These are phyloP conservation scores for Pelmatolapia mariae DNA, from an alignment of 2,113 vertebrate genomes.

Conservation along the genomic window DNA sequence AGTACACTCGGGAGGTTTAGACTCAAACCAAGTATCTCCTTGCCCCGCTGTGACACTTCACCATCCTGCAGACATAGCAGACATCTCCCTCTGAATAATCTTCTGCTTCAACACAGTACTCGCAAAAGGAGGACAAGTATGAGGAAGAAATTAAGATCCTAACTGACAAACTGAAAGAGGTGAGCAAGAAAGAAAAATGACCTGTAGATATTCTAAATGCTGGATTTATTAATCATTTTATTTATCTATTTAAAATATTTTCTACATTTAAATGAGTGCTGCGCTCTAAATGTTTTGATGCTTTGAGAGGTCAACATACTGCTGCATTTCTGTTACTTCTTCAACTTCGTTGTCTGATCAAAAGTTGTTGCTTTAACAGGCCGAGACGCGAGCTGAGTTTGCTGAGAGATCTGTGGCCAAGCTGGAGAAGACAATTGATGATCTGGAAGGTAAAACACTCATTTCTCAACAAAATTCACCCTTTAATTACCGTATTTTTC, in stretches of 20 bases:
- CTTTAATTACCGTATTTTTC: not conserved
- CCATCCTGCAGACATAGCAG: not conserved
- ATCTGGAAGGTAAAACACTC: slow-evolving; percentile 83
- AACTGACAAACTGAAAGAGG: slow-evolving; percentile 97
- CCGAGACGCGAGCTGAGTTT: slow-evolving; percentile 90
- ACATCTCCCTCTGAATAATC: not conserved
- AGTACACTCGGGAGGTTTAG: fast-evolving
- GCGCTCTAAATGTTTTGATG: not conserved
- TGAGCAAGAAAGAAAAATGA: slow-evolving; percentile 45
- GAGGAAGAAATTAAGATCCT: slow-evolving; percentile 98
- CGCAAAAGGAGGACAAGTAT: slow-evolving; percentile 97
- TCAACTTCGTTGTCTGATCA: not conserved
- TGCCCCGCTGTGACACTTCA: not conserved
- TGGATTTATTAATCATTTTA: not conserved
- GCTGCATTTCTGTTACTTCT: not conserved
- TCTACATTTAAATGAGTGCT: fast-evolving
- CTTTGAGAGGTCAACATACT: not conserved
- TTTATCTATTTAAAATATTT: not conserved
- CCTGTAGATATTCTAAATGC: not conserved
- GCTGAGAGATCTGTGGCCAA: slow-evolving; percentile 92
- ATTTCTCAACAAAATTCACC: not conserved
- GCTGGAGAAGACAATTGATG: slow-evolving; percentile 93
- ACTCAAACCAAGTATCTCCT: not conserved
- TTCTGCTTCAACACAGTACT: slow-evolving; percentile 77
- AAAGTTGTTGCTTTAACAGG: slow-evolving; percentile 58